A percentile compares a stretch with the other conserved stretches of the same genome.
These are phyloP conservation scores for Hydrotaea cyrtoneurina DNA, from an alignment of 2,888 invertebrate species.

Conservation along the genomic window DNA sequence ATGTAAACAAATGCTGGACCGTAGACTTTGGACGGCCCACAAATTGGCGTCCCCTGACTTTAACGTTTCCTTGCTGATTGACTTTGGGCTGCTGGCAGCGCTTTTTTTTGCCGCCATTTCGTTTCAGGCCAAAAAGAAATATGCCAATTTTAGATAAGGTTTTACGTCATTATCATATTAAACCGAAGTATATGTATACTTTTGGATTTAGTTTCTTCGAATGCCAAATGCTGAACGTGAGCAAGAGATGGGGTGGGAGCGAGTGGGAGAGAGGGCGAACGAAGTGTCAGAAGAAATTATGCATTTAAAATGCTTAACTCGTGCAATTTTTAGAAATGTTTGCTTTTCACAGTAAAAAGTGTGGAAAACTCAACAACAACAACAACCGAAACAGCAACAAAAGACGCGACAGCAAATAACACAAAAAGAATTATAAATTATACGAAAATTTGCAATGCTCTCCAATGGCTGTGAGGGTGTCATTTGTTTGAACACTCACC, in stretches of 20 bases:
- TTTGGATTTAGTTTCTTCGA: not conserved
- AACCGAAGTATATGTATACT: not conserved
- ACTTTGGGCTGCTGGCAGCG: too few species aligned
- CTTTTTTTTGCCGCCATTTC: not conserved
- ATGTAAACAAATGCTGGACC: too few species aligned
- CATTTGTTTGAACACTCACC: not conserved
- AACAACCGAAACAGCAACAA: too few species aligned
- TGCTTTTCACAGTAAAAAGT: constrained; percentile 24
- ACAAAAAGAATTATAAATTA: constrained; percentile 35
- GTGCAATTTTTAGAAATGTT: constrained; percentile 59
- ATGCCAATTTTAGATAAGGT: constrained; percentile 22
- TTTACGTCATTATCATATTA: constrained; percentile 31
- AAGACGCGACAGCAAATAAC: not conserved
- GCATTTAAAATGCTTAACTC: constrained; percentile 60
- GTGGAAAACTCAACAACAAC: not conserved
- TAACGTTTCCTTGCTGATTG: too few species aligned
- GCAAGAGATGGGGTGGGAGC: not conserved
- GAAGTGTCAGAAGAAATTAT: constrained; percentile 20
- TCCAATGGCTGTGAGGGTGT: not conserved
- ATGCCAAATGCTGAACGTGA: too few species aligned
- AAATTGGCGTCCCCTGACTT: too few species aligned
- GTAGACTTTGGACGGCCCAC: too few species aligned
- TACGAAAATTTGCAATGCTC: constrained; percentile 29
- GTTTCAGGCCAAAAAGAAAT: not conserved
- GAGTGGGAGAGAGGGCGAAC: not conserved